These are phyloP conservation scores for Heterocephalus glaber DNA, from an alignment of 2,113 vertebrate species.

Conservation along the genomic window DNA sequence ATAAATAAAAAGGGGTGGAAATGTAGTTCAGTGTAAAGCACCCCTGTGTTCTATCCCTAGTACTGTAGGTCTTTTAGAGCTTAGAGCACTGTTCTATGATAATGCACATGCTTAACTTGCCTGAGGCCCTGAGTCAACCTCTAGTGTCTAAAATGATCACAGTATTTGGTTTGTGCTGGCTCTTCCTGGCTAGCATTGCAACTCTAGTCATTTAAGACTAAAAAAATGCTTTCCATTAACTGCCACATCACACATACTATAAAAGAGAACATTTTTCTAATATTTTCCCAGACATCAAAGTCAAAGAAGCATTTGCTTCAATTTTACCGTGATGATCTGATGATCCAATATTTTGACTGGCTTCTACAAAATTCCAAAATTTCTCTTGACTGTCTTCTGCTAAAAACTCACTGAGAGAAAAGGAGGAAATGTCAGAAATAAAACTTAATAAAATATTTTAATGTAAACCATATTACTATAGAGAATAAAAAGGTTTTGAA, in stretches of 20 bases:
- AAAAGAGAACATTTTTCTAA: neutral
- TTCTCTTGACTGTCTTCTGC: conserved; percentile 96
- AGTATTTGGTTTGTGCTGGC: neutral
- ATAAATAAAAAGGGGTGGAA: neutral
- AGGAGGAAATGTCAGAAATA: conserved; percentile 65
- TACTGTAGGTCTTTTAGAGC: neutral
- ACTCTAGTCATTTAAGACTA: conserved; percentile 21
- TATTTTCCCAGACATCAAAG: conserved; percentile 64
- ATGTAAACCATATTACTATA: conserved; percentile 40
- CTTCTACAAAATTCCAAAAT: conserved; percentile 97
- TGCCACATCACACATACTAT: neutral
- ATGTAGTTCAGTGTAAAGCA: neutral
- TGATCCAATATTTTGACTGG: conserved; percentile 90
- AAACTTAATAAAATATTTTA: conserved; percentile 59
- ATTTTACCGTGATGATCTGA: conserved; percentile 90
- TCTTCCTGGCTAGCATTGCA: conserved; percentile 19
- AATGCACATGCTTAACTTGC: neutral
- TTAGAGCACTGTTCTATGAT: neutral
- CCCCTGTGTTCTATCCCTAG: neutral
- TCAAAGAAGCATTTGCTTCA: conserved; percentile 76
- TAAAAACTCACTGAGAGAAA: conserved; percentile 93
- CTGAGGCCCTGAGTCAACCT: neutral
- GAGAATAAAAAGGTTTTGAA: conserved; percentile 52
- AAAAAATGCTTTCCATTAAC: conserved; percentile 51
- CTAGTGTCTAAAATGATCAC: neutral